Evolutionary conservation across 2,888 invertebrate species (phyloP).

Genomic region (Sycophila texana): DNA sequence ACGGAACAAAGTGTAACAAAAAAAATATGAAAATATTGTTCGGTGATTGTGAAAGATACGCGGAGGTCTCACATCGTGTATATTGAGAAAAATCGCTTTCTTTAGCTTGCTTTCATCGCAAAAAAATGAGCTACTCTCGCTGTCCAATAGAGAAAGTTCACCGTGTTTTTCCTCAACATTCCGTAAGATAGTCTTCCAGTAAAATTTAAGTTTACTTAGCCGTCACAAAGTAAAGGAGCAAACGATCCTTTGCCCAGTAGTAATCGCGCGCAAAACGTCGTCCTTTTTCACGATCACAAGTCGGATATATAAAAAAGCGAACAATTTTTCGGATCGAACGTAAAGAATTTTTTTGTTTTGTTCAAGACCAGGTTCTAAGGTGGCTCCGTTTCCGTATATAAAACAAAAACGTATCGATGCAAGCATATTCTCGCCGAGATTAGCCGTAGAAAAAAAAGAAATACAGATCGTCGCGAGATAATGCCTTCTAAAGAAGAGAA

Average conservation of each 20-base stretch:
- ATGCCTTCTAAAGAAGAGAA: constrained; percentile 70
- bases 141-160: constrained; percentile 38
- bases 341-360: constrained; percentile 19
- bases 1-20: neutral
- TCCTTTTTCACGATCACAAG: constrained; percentile 42
- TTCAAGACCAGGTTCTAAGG: constrained; percentile 38
- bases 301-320: neutral
- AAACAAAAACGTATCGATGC: constrained; percentile 50
- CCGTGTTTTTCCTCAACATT: constrained; percentile 54
- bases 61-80: constrained; percentile 11
- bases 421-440: constrained; percentile 57
- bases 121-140: constrained; percentile 19
- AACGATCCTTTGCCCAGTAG: constrained; percentile 34
- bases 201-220: constrained; percentile 55
- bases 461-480: constrained; percentile 65
- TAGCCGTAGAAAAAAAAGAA: constrained; percentile 48
- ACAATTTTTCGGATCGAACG: constrained; percentile 4
- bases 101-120: constrained; percentile 37
- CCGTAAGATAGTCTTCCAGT: constrained; percentile 59
- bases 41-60: constrained; percentile 40
- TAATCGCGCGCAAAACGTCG: neutral
- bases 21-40: neutral
- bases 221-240: constrained; percentile 16
- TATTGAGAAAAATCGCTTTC: constrained; percentile 23
- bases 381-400: constrained; percentile 49